A percentile compares a stretch with the other conserved stretches of the same genome.
These are phyloP conservation scores for Graphium colonna DNA, from an alignment of 2,888 invertebrate genomes.

Conservation along the genomic window DNA sequence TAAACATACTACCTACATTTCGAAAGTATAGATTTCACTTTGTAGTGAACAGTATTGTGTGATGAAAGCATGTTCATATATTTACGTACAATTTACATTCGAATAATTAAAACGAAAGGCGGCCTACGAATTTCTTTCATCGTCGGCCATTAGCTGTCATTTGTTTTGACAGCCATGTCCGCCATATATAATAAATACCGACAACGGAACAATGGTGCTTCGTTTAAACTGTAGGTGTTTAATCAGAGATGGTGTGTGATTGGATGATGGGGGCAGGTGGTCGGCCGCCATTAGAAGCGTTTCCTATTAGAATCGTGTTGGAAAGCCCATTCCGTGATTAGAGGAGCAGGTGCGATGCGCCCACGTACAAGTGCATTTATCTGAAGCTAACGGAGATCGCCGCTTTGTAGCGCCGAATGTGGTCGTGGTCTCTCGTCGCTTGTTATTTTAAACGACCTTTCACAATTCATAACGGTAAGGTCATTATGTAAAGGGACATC, in stretches of 20 bases:
- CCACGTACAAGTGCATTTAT: slow-evolving; percentile 47
- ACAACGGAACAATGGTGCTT: slow-evolving; percentile 21
- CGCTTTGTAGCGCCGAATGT: slow-evolving; percentile 21
- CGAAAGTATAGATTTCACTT: too few species aligned
- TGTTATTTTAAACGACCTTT: slow-evolving; percentile 5
- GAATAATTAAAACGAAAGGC: background rate
- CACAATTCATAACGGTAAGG: background rate
- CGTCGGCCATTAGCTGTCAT: background rate
- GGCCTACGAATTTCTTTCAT: background rate
- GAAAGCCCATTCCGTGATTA: slow-evolving; percentile 62
- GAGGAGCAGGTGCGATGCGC: slow-evolving; percentile 63
- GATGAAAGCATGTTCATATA: too few species aligned
- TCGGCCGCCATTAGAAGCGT: slow-evolving; percentile 46
- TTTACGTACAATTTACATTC: too few species aligned
- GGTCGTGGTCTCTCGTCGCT: slow-evolving; percentile 2
- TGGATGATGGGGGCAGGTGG: slow-evolving; percentile 41
- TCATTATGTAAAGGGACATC: background rate
- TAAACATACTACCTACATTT: too few species aligned
- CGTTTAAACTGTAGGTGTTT: slow-evolving; percentile 25
- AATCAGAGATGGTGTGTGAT: slow-evolving; percentile 33
- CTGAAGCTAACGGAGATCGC: slow-evolving; percentile 50
- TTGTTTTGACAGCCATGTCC: slow-evolving; percentile 6
- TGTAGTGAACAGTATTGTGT: too few species aligned
- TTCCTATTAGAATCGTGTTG: slow-evolving; percentile 74
- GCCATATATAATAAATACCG: slow-evolving; percentile 16